Base-by-base conservation (phyloP, 2,888 invertebrate genomes). In the Ochlodes sylvanus region DNA sequence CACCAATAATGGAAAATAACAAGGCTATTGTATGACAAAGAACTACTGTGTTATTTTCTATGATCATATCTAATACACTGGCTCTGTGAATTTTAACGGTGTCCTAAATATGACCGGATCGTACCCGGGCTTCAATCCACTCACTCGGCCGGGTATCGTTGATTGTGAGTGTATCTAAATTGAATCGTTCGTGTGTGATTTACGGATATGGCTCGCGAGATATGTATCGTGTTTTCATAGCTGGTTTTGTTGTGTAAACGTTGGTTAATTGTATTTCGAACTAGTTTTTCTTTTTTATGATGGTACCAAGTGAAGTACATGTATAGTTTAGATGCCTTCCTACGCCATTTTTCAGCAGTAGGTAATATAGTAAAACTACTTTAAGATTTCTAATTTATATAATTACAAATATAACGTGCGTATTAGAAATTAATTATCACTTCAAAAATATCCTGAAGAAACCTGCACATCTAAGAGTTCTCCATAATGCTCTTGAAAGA, bases 51-150 rank as follows among this genome's bases (percentile, higher is more conserved):
- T 21, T 7, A 44, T 32, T 58, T n/a, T 65, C 57, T 65, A 2
- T 65, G 50, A 77, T 78, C 78, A 76, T 77, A 77, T 80, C 82
- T 79, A 81, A 83, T 83, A 79, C 79, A 77, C 72, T 77, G 81
- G 73, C 75, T 79, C 80, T 77, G 78, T 82, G 79, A 79, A 79
- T 79, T 81, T 80, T 77, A 80, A 79, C 80, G 79, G 77, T 79
- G 77, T 72, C 73, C 68, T 77, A 78, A 79, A 82, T 83, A 75
- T 76, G 77, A 74, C 72, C 73, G 73, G 76, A 78, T 77, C 77
- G 76, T 78, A 74, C 74, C 74, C 73, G 69, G 71, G 66, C 76
- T 69, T 72, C 73, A 76, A 77, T 77, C 73, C 71, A 67, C 68
- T 74, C 74, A 72, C 70, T 76, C 72, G 70, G 73, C 68, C 73